These are phyloP conservation scores for Xiphophorus birchmanni DNA, from an alignment of 2,797 vertebrate species.

Conservation along the genomic window DNA sequence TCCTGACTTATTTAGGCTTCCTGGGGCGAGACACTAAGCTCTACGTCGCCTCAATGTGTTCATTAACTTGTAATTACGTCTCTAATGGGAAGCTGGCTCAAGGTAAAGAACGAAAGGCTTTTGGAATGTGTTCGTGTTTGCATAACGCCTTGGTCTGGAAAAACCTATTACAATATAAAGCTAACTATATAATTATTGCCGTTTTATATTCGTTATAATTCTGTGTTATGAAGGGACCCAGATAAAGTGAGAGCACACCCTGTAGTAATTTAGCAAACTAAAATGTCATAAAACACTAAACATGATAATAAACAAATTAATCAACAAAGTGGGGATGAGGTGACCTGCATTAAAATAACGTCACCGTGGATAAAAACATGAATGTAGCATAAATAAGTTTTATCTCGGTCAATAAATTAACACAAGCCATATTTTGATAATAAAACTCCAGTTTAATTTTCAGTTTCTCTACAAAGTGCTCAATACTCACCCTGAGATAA, in stretches of 20 bases:
- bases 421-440: background rate
- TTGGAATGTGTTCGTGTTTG: background rate
- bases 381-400: background rate
- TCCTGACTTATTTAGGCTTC: background rate
- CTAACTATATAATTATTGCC: background rate
- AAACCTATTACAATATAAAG: background rate
- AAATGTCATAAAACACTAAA: background rate
- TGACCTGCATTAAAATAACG: background rate
- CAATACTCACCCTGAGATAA: background rate
- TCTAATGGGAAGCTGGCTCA: background rate
- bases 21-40: background rate
- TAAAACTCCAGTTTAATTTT: background rate
- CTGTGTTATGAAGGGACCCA: background rate
- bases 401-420: background rate
- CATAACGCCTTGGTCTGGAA: background rate
- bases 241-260: background rate
- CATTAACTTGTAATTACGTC: background rate
- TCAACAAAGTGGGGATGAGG: background rate
- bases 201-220: background rate
- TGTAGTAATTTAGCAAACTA: background rate
- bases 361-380: background rate
- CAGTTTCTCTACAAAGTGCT: background rate
- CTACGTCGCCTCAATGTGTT: background rate
- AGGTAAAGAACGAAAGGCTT: background rate
- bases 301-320: background rate